Evolutionary conservation across 1,140 invertebrate species (phyloP).

Genomic region (Delia radicum): DNA sequence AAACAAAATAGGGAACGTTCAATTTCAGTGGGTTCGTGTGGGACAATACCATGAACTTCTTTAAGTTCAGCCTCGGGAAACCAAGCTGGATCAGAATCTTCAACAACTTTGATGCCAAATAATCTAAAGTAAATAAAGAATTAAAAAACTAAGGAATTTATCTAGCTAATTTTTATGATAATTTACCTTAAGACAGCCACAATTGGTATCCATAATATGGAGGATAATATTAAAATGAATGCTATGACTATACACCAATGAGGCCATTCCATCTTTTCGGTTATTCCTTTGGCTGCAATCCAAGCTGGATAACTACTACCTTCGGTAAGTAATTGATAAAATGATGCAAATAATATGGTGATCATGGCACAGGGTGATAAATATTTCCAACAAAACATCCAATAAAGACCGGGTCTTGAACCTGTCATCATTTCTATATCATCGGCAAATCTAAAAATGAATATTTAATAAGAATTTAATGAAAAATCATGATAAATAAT

Average conservation of each 20-base stretch:
- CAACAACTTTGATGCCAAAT: slow-evolving; percentile 76
- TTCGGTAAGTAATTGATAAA: slow-evolving; percentile 77
- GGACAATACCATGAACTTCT: slow-evolving; percentile 83
- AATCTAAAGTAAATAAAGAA: slow-evolving; percentile 59
- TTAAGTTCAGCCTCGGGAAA: slow-evolving; percentile 85
- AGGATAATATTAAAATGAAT: slow-evolving; percentile 73
- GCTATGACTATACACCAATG: slow-evolving; percentile 80
- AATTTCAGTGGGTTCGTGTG: slow-evolving; percentile 73
- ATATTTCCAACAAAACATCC: slow-evolving; percentile 94
- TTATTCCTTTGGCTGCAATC: slow-evolving; percentile 71
- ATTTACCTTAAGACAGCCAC: slow-evolving; percentile 77
- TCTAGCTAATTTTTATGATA: background rate
- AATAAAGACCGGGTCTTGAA: slow-evolving; percentile 79
- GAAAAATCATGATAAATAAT: slow-evolving; percentile 72
- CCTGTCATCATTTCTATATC: slow-evolving; percentile 96
- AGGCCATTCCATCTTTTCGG: slow-evolving; percentile 78
- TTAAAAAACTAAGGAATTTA: background rate
- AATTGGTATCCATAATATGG: slow-evolving; percentile 84
- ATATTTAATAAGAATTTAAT: background rate
- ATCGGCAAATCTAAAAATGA: slow-evolving; percentile 74
- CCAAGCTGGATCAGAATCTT: slow-evolving; percentile 90
- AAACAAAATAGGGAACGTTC: slow-evolving; percentile 84
- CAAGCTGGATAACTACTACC: slow-evolving; percentile 86
- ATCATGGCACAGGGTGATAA: slow-evolving; percentile 88
- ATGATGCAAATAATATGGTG: slow-evolving; percentile 80